Base-by-base conservation (phyloP, 2,113 vertebrate species). In the Elgaria multicarinata region DNA sequence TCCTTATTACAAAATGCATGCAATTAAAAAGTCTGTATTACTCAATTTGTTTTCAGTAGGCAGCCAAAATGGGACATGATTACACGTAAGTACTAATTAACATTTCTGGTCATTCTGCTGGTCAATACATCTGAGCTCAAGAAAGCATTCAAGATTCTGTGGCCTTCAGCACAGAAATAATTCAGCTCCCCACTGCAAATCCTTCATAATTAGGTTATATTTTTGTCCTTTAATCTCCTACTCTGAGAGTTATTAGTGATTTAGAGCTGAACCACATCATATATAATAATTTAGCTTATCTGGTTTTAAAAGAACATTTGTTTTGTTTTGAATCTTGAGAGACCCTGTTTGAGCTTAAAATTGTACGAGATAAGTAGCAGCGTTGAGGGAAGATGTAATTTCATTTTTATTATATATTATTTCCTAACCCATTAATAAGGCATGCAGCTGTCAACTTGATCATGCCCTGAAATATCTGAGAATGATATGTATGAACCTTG, bases 201-300 rank as follows among this genome's bases (percentile, higher is more conserved):
- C 86, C 53, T 95, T 94, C 82, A 88, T 93, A 96, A 95, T 93
- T 88, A 96, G 89, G 91, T 90, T 88, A 87, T 90, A 85, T 95
- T 96, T 94, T 96, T 90, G 93, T 92, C 85, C 88, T 95, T 93
- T 90, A 96, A 87, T 94, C 82, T 94, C 84, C 86, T 81, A 87
- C 46, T 90, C 83, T 89, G 75, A 94, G 90, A 94, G 1, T 39
- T 91, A 77, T 93, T 96, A 96, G 93, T 90, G 87, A 93, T 96
- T 96, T 96, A 90, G 85, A 92, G 91, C 82, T 91, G 71, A 93
- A 90, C 95, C 69, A 3, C 87, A 55, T 92, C 95, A 92, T 93
- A 95, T 94, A 90, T 94, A 95, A 92, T 94, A 93, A 92, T 94
- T 96, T 94, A 93, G 3, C 46, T 95, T 96, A 95, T 93, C 89